Base-by-base conservation (phyloP, 2,797 vertebrate species). In the Coracias cyanogaster region DNA sequence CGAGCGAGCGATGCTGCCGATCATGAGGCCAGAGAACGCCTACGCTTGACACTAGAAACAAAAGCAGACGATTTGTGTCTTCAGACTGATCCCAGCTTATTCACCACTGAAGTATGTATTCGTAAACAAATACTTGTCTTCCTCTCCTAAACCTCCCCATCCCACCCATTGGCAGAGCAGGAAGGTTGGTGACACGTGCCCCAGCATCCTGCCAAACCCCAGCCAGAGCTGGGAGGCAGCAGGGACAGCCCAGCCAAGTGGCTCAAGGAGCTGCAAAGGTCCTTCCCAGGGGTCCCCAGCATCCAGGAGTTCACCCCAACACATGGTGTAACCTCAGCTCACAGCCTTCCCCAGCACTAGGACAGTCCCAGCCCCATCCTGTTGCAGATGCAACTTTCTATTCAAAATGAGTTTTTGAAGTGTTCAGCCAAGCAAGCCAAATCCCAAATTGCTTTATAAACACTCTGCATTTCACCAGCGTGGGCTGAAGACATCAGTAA, bases 391-490 rank as follows among this genome's bases (percentile, higher is more conserved):
- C 31, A 33, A 73, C 69, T 88, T 31, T 51, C 80, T 77, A 65
- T 92, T 94, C 76, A 61, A 89, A 93, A 96, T 69, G 82, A 91
- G 93, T 67, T 82, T 92, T 35, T 84, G 86, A 71, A 96, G 88
- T 88, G 93, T 77, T 95, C 93, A 95, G 65, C 77, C 89, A 95
- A 97, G 96, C 86, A 85, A 96, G 65, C 85, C 78, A 94, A 97
- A 98, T 97, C 95, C 94, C 90, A 96, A 96, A 97, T 94, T 97
- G 96, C 96, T 97, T 97, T 94, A 89, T 86, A 93, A 96, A 96
- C 86, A 82, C 65, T 72, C 90, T 92, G 80, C 74, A 37, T 89
- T 82, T 64, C 86, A 73, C 86, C 89, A 85, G 67, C 17, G 66
- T 92, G 54, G 91, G 91, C 88, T 74, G 86, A 79, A 94, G 95